phyloP scores from a whole-genome alignment of 2,888 invertebrate species.

The Rhaphigaster nebulosa region DNA sequence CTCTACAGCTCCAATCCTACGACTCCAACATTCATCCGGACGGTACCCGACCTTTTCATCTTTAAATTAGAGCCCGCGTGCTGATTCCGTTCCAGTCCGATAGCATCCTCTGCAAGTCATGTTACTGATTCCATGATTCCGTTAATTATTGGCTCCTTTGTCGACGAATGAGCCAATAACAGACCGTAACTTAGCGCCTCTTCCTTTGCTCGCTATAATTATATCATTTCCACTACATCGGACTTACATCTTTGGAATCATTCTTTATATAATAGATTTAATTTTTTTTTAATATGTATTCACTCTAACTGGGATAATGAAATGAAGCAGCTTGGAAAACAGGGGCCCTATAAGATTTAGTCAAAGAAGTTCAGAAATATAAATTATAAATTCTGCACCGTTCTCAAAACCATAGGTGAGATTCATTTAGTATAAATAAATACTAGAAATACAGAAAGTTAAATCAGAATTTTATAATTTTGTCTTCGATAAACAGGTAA shows the following conservation, averaged over 20 bases:
- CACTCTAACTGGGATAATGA: neutral
- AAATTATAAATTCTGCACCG: too few relatives aligned
- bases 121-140: slow-evolving; percentile 53
- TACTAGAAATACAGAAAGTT: too few relatives aligned
- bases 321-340: neutral
- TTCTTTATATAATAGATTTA: neutral
- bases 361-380: too few relatives aligned
- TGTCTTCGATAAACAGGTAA: too few relatives aligned
- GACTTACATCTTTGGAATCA: neutral
- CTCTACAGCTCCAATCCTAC: neutral
- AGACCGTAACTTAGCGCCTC: neutral
- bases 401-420: too few relatives aligned
- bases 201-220: neutral
- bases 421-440: too few relatives aligned
- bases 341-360: neutral
- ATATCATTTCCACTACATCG: neutral
- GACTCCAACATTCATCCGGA: slow-evolving; percentile 38
- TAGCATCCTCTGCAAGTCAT: slow-evolving; percentile 51
- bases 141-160: slow-evolving; percentile 52
- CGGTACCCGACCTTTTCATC: slow-evolving; percentile 52
- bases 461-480: too few relatives aligned
- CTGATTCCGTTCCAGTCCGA: slow-evolving; percentile 53
- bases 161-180: slow-evolving; percentile 1
- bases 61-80: slow-evolving; percentile 46
- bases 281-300: neutral